Conservation (phyloP, 2,797 vertebrate genomes). For the Poeciliopsis gracilis region DNA sequence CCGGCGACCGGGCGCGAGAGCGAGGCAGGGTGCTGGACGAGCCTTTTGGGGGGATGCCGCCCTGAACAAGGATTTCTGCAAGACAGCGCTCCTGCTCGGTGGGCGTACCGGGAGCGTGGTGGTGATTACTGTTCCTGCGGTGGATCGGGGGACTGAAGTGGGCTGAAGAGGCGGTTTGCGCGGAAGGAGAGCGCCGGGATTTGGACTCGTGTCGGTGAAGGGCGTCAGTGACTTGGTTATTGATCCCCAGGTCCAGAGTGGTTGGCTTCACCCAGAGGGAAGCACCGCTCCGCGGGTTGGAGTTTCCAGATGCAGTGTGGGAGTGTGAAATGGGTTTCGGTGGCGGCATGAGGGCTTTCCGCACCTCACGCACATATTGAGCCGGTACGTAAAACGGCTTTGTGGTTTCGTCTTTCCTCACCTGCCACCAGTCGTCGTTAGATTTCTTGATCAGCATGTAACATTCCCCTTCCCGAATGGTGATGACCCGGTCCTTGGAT, state of each 20-base stretch:
- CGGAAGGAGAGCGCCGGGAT: conserved; percentile 80
- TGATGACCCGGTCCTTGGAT: conserved; percentile 89
- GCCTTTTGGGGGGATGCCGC: conserved; percentile 17
- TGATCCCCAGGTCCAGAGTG: conserved; percentile 68
- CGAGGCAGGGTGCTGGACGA: conserved; percentile 56
- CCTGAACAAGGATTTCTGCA: conserved; percentile 35
- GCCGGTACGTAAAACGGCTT: conserved; percentile 95
- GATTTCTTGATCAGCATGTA: conserved; percentile 94
- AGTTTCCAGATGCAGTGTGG: background rate
- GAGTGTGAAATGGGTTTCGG: conserved; percentile 74
- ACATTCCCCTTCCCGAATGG: conserved; percentile 92
- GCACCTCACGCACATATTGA: conserved; percentile 93
- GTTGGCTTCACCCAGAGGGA: conserved; percentile 69
- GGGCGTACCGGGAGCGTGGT: conserved; percentile 49
- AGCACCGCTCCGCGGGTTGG: conserved; percentile 13
- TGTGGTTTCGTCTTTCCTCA: conserved; percentile 87
- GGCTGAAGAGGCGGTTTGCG: conserved; percentile 74
- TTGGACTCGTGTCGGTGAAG: conserved; percentile 85
- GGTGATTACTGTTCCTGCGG: conserved; percentile 85
- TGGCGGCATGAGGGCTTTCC: conserved; percentile 94
- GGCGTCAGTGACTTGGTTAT: conserved; percentile 80
- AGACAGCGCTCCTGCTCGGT: conserved; percentile 49
- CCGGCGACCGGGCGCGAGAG: conserved; percentile 55
- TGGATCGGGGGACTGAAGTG: conserved; percentile 79
- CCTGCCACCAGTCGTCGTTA: conserved; percentile 98